Evolutionary conservation across 2,797 vertebrate genomes (phyloP).

Genomic region (Microctenopoma steveboyesi): DNA sequence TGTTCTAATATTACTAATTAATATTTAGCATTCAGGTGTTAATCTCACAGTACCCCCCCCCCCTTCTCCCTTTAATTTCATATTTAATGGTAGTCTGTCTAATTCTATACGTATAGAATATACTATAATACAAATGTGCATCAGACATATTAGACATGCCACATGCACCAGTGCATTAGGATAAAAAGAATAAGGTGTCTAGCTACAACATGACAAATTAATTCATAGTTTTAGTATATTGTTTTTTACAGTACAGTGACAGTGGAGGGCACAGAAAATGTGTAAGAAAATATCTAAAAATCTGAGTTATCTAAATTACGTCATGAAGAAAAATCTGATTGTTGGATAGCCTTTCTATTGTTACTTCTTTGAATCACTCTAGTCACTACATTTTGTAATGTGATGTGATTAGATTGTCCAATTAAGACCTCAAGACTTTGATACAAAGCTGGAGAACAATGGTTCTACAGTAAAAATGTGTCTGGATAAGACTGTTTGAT

Average conservation of each 20-base stretch:
- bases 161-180: too few relatives aligned
- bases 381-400: not conserved
- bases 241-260: not conserved
- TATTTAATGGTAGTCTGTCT: not conserved
- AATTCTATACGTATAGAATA: too few relatives aligned
- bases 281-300: not conserved
- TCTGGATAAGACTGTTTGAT: not conserved
- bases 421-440: not conserved
- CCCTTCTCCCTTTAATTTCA: too few relatives aligned
- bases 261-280: not conserved
- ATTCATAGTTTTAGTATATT: not conserved
- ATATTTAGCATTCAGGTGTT: not conserved
- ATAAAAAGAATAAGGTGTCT: not conserved
- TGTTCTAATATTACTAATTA: constrained; percentile 2
- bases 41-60: too few relatives aligned
- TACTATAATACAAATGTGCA: too few relatives aligned
- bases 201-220: not conserved
- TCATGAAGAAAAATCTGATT: not conserved
- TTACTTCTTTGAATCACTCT: not conserved
- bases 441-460: not conserved
- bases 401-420: not conserved
- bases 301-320: not conserved
- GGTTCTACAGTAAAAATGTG: not conserved
- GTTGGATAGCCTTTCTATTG: not conserved
- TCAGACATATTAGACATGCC: too few relatives aligned